Base-by-base conservation (phyloP, 2,797 vertebrate species). In the Euthynnus affinis region DNA sequence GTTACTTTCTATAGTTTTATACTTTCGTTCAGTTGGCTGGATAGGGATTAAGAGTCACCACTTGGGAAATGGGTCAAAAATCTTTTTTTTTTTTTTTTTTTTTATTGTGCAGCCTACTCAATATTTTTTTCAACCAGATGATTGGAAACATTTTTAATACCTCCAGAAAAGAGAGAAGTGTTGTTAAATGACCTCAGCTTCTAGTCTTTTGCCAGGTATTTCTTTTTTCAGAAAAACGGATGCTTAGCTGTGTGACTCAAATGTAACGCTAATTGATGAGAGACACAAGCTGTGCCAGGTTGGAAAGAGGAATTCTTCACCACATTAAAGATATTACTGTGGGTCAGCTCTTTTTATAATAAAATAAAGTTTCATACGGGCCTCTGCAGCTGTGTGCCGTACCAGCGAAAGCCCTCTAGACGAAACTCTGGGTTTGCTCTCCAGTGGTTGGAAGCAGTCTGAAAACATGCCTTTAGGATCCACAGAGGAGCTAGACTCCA, bases 401-500 rank as follows among this genome's bases (percentile, higher is more conserved):
- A 49, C 71, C 25, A 7, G n/a, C n/a, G 44, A 32, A 32, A 25
- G 25, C 40, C 42, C 29, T 48, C 7, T 10, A 27, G 9, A 59
- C 37, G 40, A 58, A 15, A 34, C 58, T 68, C 40, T 65, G 12
- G 8, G n/a, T 49, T 49, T 37, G n/a, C 29, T 44, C 27, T 65
- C 10, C 23, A 18, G 13, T 27, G n/a, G 15, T 44, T 44, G 0
- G 27, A 60, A 55, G 62, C 60, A 27, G 60, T 4, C n/a, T 44
- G 9, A 60, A 32, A 52, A 27, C 44, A 3, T 34, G 13, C 49
- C 59, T 58, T 9, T 37, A 2, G 18, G 40, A 18, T 55, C 48
- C 44, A 27, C 40, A n/a, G 10, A 34, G 37, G 51, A 48, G 40
- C 51, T 42, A 4, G 71, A 51, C 62, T 55, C 65, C 46, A 49